These are phyloP conservation scores for Cryptoprocta ferox DNA, from an alignment of 2,797 vertebrate species.

Conservation along the genomic window DNA sequence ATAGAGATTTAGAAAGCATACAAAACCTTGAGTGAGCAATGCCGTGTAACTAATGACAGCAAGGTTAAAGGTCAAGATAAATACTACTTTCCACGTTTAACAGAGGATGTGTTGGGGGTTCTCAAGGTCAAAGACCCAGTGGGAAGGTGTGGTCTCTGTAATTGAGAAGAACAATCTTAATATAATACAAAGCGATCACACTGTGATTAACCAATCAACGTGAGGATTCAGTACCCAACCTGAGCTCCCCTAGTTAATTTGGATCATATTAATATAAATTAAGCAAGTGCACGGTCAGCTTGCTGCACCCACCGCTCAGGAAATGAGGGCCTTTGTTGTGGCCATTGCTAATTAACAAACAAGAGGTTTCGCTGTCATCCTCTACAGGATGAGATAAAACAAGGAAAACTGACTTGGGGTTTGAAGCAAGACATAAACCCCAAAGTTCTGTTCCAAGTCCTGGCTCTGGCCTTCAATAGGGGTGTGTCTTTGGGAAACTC, in stretches of 20 bases:
- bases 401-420: background rate
- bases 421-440: too few relatives aligned
- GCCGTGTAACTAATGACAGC: accelerated
- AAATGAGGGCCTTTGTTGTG: background rate
- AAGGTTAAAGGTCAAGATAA: background rate
- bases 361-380: background rate
- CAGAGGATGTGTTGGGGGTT: background rate
- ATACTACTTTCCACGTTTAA: background rate
- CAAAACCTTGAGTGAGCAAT: background rate
- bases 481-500: background rate
- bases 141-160: background rate
- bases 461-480: too few relatives aligned
- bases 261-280: too few relatives aligned
- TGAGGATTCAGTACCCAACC: too few relatives aligned
- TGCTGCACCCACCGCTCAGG: background rate
- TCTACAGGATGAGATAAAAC: background rate
- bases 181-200: accelerated
- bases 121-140: accelerated
- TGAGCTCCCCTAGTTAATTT: background rate
- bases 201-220: too few relatives aligned
- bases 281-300: background rate
- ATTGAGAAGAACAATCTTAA: background rate
- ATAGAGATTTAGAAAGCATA: background rate
- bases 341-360: background rate
- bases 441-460: too few relatives aligned